A percentile compares a stretch with the other conserved stretches of the same genome.
These are phyloP conservation scores for Syngnathoides biaculeatus DNA, from an alignment of 2,113 vertebrate genomes.

Conservation along the genomic window DNA sequence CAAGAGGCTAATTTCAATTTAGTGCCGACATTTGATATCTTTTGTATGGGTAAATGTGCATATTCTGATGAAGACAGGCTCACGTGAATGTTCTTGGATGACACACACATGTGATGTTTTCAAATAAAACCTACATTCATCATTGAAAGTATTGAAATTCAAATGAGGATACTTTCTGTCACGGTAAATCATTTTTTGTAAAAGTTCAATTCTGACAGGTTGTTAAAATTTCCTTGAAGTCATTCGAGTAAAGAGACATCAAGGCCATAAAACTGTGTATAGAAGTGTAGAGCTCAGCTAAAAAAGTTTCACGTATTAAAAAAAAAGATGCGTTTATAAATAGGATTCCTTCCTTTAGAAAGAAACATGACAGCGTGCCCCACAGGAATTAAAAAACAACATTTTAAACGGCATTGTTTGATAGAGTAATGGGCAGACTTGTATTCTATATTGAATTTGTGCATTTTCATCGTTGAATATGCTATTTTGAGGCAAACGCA, in stretches of 20 bases:
- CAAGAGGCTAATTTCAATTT: neutral
- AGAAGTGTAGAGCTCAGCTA: slow-evolving; percentile 14
- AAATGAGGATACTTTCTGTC: slow-evolving; percentile 13
- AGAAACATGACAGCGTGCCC: slow-evolving; percentile 47
- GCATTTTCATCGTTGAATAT: slow-evolving; percentile 39
- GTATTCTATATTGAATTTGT: slow-evolving; percentile 34
- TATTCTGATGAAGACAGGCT: neutral
- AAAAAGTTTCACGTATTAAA: slow-evolving; percentile 35
- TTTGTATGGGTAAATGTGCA: neutral
- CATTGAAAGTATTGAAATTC: slow-evolving; percentile 13
- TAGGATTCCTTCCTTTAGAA: slow-evolving; percentile 53
- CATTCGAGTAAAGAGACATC: slow-evolving; percentile 17
- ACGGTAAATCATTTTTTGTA: slow-evolving; percentile 3
- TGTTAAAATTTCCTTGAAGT: slow-evolving; percentile 31
- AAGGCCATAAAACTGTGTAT: slow-evolving; percentile 41
- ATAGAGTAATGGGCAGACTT: slow-evolving; percentile 38
- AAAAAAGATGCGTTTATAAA: slow-evolving; percentile 62
- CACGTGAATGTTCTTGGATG: neutral
- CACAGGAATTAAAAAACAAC: slow-evolving; percentile 36
- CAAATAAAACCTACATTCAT: slow-evolving; percentile 13
- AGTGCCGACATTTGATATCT: neutral
- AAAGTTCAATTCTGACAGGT: slow-evolving; percentile 13
- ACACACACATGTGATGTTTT: neutral
- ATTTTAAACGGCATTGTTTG: slow-evolving; percentile 57
- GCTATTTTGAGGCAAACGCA: slow-evolving; percentile 3